Percentiles rank a stretch among this genome's conserved stretches.
phyloP scores from a whole-genome alignment of 2,888 invertebrate species.

The Coremacera marginata region DNA sequence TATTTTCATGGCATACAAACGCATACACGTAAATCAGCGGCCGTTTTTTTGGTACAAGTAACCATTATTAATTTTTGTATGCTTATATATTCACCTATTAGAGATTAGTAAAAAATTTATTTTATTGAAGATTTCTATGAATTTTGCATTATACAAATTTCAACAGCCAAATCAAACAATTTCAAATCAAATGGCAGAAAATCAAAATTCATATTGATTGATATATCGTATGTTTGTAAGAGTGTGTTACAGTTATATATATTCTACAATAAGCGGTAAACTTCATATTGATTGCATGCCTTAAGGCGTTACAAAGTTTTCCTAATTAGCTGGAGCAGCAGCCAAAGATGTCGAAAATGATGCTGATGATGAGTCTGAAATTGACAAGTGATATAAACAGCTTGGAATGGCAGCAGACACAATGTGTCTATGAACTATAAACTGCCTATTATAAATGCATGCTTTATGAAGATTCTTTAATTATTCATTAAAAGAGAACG shows the following conservation, averaged over 20 bases:
- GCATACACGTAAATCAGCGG: no score
- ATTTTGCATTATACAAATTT: not conserved
- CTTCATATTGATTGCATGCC: slow-evolving; percentile 13
- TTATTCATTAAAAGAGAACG: no score
- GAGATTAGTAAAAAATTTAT: no score
- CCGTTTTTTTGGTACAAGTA: no score
- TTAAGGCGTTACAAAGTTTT: slow-evolving; percentile 20
- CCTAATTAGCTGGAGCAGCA: not conserved
- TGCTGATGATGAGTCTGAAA: not conserved
- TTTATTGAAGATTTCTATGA: no score
- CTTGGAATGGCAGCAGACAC: not conserved
- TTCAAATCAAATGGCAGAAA: slow-evolving; percentile 5
- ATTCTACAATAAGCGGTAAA: not conserved
- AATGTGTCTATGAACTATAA: no score
- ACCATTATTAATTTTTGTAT: no score
- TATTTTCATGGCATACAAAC: no score
- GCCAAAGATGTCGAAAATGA: slow-evolving; percentile 13
- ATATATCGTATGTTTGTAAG: not conserved
- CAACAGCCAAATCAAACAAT: not conserved
- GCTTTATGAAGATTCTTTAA: no score
- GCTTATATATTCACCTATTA: no score
- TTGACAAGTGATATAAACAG: not conserved
- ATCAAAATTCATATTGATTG: slow-evolving; percentile 28
- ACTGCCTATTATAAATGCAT: no score
- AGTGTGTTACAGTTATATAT: not conserved